phyloP scores from a whole-genome alignment of 2,797 vertebrate genomes.

The Octomys mimax region DNA sequence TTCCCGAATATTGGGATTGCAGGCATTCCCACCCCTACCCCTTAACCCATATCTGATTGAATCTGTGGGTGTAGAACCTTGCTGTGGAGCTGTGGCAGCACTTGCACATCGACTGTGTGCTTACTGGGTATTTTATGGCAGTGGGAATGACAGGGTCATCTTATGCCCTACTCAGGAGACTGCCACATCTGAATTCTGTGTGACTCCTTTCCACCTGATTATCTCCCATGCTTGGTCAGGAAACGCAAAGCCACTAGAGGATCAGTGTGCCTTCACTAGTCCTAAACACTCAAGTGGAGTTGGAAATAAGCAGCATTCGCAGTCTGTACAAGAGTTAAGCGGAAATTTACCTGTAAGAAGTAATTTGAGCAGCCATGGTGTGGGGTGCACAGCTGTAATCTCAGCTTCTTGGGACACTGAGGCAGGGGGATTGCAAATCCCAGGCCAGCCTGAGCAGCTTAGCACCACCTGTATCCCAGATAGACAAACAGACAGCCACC shows the following conservation, averaged over 20 bases:
- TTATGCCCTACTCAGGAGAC: background rate
- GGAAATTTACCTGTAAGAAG: conserved; percentile 7
- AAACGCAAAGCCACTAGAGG: background rate
- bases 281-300: background rate
- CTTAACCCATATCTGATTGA: background rate
- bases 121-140: background rate
- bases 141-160: background rate
- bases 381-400: background rate
- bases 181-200: background rate
- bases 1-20: too few relatives aligned
- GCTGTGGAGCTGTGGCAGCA: background rate
- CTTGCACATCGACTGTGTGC: background rate
- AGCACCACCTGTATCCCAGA: background rate
- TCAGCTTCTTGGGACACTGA: background rate
- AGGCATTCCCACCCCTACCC: too few relatives aligned
- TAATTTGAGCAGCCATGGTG: background rate
- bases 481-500: background rate
- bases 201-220: background rate
- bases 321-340: background rate
- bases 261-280: background rate
- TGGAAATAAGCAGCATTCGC: background rate
- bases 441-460: background rate
- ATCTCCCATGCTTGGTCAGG: background rate
- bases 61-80: background rate
- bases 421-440: background rate